Base-by-base conservation (phyloP, 2,888 invertebrate genomes). In the Drosophila aldrichi region DNA sequence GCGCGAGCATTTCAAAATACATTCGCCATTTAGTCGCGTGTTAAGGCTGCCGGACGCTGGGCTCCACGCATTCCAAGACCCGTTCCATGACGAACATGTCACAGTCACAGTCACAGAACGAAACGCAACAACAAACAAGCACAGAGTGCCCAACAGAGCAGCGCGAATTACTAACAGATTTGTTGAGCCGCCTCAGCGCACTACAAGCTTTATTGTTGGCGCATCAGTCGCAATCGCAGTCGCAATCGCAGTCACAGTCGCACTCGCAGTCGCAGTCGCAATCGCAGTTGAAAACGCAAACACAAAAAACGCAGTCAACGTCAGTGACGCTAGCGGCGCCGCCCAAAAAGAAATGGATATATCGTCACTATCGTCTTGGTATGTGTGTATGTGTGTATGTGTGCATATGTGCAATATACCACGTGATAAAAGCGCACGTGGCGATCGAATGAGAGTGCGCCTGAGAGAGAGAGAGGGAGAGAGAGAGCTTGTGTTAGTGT, bases 381-480 rank as follows among this genome's bases (percentile, higher is more conserved):
- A 70, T 71, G 66, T 41, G 44, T 59, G 44, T 43, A 29, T 25
- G 43, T 22, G 20, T 22, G 32, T 56, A n/a, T 22, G 14, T 10
- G 32, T 36, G 14, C 10, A 34, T 57, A 38, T 49, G 32, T 38
- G 36, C 20, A 40, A 34, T 32, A 9, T 57, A 73, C 78, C 76
- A 76, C 73, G 76, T 76, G 75, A 76, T 68, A 22, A 63, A 77
- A 72, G 68, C 61, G 74, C 78, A 76, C 76, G 78, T 76, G 76
- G 73, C 74, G 49, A 64, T 73, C 61, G 48, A 58, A 62, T 56
- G 18, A 10, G 14, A 34, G 22, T 10, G 40, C 36, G 52, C 12
- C 41, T 32, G 32, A 3, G 34, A 4, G 32, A 20, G 44, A 20
- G 40, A 16, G 51, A 43, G 40, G 32, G 43, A 25, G 25, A 25